phyloP scores from a whole-genome alignment of 2,113 vertebrate genomes.

The Carassius auratus region DNA sequence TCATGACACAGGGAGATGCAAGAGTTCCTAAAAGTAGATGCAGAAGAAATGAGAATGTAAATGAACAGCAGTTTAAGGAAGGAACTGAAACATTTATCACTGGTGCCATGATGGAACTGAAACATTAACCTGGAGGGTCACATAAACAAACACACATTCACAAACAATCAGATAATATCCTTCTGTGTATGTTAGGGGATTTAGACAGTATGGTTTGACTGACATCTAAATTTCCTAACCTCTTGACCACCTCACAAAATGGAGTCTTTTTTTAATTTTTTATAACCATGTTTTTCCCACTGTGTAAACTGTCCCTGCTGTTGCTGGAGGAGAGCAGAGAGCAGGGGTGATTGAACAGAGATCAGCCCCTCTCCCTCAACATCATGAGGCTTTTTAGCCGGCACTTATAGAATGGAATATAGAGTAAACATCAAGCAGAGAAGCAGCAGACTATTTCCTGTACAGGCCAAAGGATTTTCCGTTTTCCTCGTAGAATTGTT shows the following conservation, averaged over 20 bases:
- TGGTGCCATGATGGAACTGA: background rate
- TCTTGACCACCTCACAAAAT: slow-evolving; percentile 4
- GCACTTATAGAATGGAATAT: background rate
- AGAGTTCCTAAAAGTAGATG: background rate
- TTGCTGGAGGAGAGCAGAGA: background rate
- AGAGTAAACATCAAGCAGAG: background rate
- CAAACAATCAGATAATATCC: background rate
- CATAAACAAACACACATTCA: background rate
- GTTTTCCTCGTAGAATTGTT: background rate
- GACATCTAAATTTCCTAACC: background rate
- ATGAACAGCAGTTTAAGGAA: background rate
- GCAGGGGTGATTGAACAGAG: background rate
- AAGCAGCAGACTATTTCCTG: background rate
- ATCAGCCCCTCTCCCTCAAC: background rate
- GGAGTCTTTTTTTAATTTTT: background rate
- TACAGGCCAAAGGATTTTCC: background rate
- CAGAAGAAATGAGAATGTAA: background rate
- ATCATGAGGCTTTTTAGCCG: background rate
- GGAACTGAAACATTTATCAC: background rate
- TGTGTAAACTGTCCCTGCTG: background rate
- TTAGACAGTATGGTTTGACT: background rate
- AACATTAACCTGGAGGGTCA: background rate
- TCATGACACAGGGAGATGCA: background rate
- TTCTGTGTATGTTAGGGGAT: background rate
- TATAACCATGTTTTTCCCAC: background rate